Base-by-base conservation (phyloP, 1,140 invertebrate genomes). In the Brachionus koreanus region DNA sequence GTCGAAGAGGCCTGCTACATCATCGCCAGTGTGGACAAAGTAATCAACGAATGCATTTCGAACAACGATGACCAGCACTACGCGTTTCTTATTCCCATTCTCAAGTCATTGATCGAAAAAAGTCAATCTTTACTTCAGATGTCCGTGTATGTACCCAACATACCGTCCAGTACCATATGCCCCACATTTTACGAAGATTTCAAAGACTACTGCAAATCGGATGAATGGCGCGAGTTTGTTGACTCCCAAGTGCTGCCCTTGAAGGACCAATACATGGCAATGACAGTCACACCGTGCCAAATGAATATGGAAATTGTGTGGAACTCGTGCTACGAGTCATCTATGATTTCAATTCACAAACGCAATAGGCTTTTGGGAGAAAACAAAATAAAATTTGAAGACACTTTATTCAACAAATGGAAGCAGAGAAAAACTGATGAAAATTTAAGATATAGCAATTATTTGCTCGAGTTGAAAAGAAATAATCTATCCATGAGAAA, bases 121-220 rank as follows among this genome's bases (percentile, higher is more conserved):
- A 88, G 89, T 25, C 86, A 87, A 35, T 84, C 85, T 12, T 85
- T 89, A 5, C 87, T 92, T 42, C 89, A 89, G 83, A 86, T 91
- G 82, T 85, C 88, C 33, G 85, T 87, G 3, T 87, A 90, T 16
- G 84, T 92, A 9, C 91, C 91, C 0, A 88, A 89, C 84, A 84
- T 92, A 13, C 90, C 91, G 0, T 86, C 87, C 7, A 90, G 90
- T 3, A 87, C 88, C 5, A 87, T 89, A 6, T 90, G 90, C 3
- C 90, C 91, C 0, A 88, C 89, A 4, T 91, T 92, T 85, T 92
- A 91, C 86, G 91, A 92, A 74, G 90, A 91, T 83, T 92, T 92
- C 84, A 90, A 91, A 84, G 87, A 86, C 57, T 92, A 91, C 84
- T 67, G 79, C 19, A 87, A 89, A n/a, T 88, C 86, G 46, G 88